Percentiles rank a stretch among this genome's conserved stretches.
Conservation (phyloP, 2,113 vertebrate species). For the Gallinago undulata region DNA sequence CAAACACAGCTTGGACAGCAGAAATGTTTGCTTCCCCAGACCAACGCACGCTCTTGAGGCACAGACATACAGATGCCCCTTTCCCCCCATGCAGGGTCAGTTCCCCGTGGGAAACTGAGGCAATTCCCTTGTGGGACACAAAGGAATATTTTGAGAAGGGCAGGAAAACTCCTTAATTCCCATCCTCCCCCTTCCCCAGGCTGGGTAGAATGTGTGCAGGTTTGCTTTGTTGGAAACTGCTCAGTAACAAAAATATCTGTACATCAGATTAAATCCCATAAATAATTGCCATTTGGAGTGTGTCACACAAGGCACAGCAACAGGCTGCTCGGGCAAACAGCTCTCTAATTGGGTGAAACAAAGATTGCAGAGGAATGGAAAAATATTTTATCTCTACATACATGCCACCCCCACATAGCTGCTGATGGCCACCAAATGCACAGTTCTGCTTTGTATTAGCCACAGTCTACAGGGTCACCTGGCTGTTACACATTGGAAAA, state of each 20-base stretch:
- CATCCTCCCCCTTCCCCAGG: background rate
- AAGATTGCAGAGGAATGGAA: background rate
- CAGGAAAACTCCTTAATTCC: background rate
- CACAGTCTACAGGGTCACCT: background rate
- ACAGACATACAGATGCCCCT: too few relatives aligned
- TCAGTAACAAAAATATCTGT: background rate
- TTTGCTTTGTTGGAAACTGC: background rate
- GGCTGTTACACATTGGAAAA: background rate
- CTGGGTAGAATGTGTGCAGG: background rate
- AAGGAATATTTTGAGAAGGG: background rate
- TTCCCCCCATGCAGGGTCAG: accelerated
- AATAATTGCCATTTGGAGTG: background rate
- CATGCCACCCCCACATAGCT: background rate
- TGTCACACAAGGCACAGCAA: background rate
- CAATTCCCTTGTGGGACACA: background rate
- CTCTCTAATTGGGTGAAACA: background rate
- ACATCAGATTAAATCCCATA: background rate
- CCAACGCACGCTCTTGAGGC: accelerated
- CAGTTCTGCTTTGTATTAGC: background rate
- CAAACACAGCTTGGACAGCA: accelerated
- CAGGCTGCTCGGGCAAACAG: background rate
- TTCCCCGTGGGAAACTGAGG: background rate
- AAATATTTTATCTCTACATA: background rate
- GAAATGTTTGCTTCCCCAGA: background rate
- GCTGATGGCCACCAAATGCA: background rate